phyloP scores from a whole-genome alignment of 2,888 invertebrate species.

The Philhelius pedissequus region DNA sequence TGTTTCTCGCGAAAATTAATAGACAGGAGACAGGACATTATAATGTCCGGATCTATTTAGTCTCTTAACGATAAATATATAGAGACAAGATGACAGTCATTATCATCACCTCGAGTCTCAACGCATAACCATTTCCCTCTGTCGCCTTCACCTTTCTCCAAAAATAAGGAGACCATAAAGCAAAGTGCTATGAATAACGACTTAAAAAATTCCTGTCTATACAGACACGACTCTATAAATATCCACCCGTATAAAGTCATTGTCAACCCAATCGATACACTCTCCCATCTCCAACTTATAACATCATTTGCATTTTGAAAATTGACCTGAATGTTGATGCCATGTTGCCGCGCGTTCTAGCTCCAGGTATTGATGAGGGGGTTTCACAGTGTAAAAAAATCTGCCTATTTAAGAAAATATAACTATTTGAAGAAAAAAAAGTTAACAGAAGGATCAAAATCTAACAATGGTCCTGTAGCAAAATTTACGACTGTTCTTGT shows the following conservation, averaged over 20 bases:
- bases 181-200: background rate
- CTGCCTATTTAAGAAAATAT: background rate
- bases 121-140: conserved; percentile 50
- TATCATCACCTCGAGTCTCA: conserved; percentile 57
- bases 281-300: background rate
- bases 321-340: conserved; percentile 46
- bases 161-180: background rate
- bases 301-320: conserved; percentile 36
- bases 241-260: conserved; percentile 1
- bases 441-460: background rate
- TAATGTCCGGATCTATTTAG: conserved; percentile 65
- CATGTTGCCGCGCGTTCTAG: background rate
- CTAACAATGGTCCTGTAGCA: background rate
- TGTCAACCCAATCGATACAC: conserved; percentile 47
- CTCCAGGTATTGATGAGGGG: background rate
- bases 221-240: background rate
- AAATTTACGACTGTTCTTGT: background rate
- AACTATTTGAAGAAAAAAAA: background rate
- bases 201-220: background rate
- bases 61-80: conserved; percentile 47
- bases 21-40: conserved; percentile 51
- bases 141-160: background rate
- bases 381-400: background rate
- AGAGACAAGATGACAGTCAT: conserved; percentile 61
- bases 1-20: conserved; percentile 15